A percentile compares a stretch with the other conserved stretches of the same genome.
These are phyloP conservation scores for Noctua comes DNA, from an alignment of 2,888 invertebrate species.

Conservation along the genomic window DNA sequence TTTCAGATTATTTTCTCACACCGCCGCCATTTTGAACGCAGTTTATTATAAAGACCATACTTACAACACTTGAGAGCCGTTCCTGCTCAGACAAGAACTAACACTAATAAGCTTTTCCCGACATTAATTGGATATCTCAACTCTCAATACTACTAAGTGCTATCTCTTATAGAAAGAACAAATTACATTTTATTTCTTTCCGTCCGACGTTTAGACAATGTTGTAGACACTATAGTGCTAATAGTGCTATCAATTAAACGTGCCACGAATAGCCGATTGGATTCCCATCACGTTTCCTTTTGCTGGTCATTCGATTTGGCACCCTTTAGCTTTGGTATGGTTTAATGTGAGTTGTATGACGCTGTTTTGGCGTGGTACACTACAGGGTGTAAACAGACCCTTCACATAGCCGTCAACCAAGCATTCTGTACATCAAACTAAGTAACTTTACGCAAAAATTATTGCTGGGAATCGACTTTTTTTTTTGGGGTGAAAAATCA, in stretches of 20 bases:
- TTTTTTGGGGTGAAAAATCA: too few relatives aligned
- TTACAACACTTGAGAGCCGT: neutral
- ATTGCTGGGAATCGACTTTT: too few relatives aligned
- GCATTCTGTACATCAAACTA: too few relatives aligned
- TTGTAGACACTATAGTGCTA: constrained; percentile 69
- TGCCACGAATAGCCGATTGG: constrained; percentile 81
- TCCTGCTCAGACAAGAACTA: constrained; percentile 16
- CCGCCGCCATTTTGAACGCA: neutral
- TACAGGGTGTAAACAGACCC: too few relatives aligned
- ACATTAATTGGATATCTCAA: constrained; percentile 53
- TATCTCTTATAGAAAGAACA: constrained; percentile 34
- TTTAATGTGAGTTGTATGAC: constrained; percentile 30
- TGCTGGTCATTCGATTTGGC: constrained; percentile 75
- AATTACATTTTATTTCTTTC: constrained; percentile 50
- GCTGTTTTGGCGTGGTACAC: constrained; percentile 6
- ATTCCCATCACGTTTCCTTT: constrained; percentile 77
- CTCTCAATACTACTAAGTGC: constrained; percentile 33
- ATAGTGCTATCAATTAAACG: constrained; percentile 86
- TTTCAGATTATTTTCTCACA: neutral
- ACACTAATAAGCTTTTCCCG: constrained; percentile 26
- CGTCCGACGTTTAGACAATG: constrained; percentile 27
- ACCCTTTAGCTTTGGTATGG: constrained; percentile 38
- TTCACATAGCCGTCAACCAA: too few relatives aligned
- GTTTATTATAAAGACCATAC: constrained; percentile 1
- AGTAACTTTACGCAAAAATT: too few relatives aligned